Evolutionary conservation across 2,888 invertebrate genomes (phyloP), one percentile per base, ranked within the genome.

Genomic region (Drosophila birchii): DNA sequence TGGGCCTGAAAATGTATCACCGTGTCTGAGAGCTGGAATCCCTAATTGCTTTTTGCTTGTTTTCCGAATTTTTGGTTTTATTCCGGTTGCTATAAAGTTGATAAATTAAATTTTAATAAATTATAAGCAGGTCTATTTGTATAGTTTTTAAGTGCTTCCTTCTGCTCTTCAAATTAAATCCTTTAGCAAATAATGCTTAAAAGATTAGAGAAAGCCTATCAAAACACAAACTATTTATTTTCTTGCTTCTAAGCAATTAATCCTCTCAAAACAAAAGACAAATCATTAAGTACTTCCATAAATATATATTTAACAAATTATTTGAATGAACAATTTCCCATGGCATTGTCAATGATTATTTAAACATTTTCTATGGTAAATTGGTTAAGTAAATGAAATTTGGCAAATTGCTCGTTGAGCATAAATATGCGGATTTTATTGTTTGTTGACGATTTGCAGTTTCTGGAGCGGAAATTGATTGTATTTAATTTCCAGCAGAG

Each of bases 401-500:
- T 53, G 55, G 55, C 71, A 71, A 71, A 64, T 69, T 70, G 71
- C 45, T 74, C 64, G 55, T n/a, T 71, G 73, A 38, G 56, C 63
- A 55, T 67, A 70, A 51, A 69, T 45, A 54, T 61, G 69, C 70
- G 64, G 34, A 86, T 80, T 78, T 76, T 60, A 64, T 67, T 62
- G 77, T 64, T 80, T 75, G 72, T 75, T 78, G 76, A 77, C 79
- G 78, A 57, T 72, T 73, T 43, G 49, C 51, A 51, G 68, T 76
- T 80, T 84, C 70, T 81, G 77, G 85, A 85, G 90, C 90, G 86
- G 89, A 90, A 90, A 90, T 90, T 81, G 80, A 90, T 90, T 90
- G 88, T 88, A 82, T 89, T 81, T 88, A 88, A 89, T 88, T 89
- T 88, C 79, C 79, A 79, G 78, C 76, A 69, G 55, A 85, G 78